Evolutionary conservation across 2,888 invertebrate species (phyloP), one percentile per base, ranked within the genome.

Genomic region (Euproctis similis): DNA sequence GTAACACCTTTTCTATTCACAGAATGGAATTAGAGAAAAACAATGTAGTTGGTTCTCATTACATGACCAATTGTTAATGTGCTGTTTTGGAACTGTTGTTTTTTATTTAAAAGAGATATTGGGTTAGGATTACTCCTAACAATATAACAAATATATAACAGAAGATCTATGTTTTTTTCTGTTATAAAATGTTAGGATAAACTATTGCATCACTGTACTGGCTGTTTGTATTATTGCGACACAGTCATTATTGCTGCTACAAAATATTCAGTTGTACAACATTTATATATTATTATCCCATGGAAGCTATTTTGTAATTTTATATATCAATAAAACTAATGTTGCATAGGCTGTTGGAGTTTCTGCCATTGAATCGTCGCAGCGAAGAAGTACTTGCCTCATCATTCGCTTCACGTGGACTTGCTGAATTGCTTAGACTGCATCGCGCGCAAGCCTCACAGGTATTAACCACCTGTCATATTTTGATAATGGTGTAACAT

Each of bases 311-410:
- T 5, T 16, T 16, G 7, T 5, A 4, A 16, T 5, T 4, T 7
- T 16, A 5, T 5, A 16, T 16, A 5, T 5, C n/a, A n/a, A n/a
- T n/a, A n/a, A n/a, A n/a, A n/a, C n/a, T n/a, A n/a, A n/a, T 21
- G 12, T 21, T 11, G 11, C 12, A n/a, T 8, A 94, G 94, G 70
- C 80, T 96, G 67, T 90, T 94, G 90, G 96, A 97, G 78, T 95
- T 97, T 85, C 92, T 97, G 69, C 97, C 97, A 43, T 88, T 93
- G 60, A 97, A 96, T 81, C 97, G 96, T 66, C 91, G 97, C 67
- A 94, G 93, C 60, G 94, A 94, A 77, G 95, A 94, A 58, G 91
- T 92, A 72, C 92, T 97, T 74, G 89, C 91, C 56, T 81, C 90
- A 51, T 88, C 90, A 55, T 95, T 95, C 82, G 90, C 90, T 50